Base-by-base conservation (phyloP, 2,113 vertebrate species). In the Megaleporinus macrocephalus region DNA sequence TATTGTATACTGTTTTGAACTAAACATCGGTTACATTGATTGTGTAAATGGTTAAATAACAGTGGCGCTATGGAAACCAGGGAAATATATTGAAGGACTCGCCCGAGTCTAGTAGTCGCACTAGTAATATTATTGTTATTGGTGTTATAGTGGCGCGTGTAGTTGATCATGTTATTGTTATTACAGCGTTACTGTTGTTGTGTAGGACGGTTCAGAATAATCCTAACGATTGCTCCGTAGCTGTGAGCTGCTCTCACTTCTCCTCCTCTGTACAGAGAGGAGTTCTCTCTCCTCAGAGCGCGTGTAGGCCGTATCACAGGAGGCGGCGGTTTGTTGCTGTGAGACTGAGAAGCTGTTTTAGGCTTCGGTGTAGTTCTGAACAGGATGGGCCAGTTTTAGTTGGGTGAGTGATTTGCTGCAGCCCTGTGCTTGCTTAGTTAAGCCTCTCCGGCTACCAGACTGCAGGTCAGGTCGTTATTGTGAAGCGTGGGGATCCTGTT, bases 361-460 rank as follows among this genome's bases (percentile, higher is more conserved):
- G 47, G 51, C 22, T 22, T 66, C 44, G 9, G 47, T 6, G 14
- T 14, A 5, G 47, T 27, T 51, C 49, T 10, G 57, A 49, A 79
- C 55, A n/a, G 65, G 18, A 29, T 22, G 15, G 71, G 57, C 71
- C 63, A 44, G 69, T 69, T 75, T 10, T 49, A 65, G 77, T 33
- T 36, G 62, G 26, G 30, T 30, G 55, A 69, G 13, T 13, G 20
- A 57, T 47, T 53, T 57, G 18, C 53, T 57, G 53, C 22, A n/a
- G 1, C 20, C 53, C n/a, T n/a, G 53, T 7, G 11, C 41, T 44
- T 44, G 41, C 41, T 9, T 44, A 44, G 11, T 44, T 4, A 44
- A 44, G 41, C 5, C 16, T 51, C 49, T 22, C 53, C 5, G 53
- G 53, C 20, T 22, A 57, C 53, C 14, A 16, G 15, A 15, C 22